Conservation (phyloP, 2,888 invertebrate genomes). For the Amitus sp. region DNA sequence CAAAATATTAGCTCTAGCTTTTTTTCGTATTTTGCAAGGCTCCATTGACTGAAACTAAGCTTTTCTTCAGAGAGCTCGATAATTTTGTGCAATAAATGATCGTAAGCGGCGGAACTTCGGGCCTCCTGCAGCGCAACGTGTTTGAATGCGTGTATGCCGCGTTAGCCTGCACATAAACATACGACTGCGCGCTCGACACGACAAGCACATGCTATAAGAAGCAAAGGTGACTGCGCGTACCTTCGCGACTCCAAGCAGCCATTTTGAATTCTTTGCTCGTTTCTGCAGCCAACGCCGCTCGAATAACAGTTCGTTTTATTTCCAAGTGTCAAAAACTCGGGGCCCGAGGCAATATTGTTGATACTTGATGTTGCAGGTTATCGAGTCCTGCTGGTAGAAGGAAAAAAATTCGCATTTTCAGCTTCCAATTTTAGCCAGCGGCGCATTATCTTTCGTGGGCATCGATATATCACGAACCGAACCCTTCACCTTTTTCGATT, state of each 20-base stretch:
- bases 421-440: constrained; percentile 9
- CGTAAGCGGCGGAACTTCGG: neutral
- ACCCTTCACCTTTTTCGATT: constrained; percentile 8
- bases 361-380: constrained; percentile 60
- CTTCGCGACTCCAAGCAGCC: constrained; percentile 49
- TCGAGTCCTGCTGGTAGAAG: constrained; percentile 25
- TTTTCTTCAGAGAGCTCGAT: neutral
- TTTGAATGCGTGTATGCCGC: constrained; percentile 2
- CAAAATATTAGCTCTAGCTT: no score
- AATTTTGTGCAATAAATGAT: neutral
- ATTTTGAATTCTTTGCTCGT: constrained; percentile 62
- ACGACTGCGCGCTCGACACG: constrained; percentile 15
- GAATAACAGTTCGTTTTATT: constrained; percentile 51
- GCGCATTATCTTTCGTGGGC: neutral
- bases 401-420: constrained; percentile 27
- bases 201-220: constrained; percentile 31
- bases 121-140: constrained; percentile 1
- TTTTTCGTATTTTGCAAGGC: no score
- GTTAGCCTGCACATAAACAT: constrained; percentile 7
- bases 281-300: constrained; percentile 28
- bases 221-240: constrained; percentile 38
- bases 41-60: no score
- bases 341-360: constrained; percentile 60
- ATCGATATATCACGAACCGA: neutral
- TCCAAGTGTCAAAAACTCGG: constrained; percentile 53